phyloP scores from a whole-genome alignment of 1,140 invertebrate species.

The Mesaphorura yosii region DNA sequence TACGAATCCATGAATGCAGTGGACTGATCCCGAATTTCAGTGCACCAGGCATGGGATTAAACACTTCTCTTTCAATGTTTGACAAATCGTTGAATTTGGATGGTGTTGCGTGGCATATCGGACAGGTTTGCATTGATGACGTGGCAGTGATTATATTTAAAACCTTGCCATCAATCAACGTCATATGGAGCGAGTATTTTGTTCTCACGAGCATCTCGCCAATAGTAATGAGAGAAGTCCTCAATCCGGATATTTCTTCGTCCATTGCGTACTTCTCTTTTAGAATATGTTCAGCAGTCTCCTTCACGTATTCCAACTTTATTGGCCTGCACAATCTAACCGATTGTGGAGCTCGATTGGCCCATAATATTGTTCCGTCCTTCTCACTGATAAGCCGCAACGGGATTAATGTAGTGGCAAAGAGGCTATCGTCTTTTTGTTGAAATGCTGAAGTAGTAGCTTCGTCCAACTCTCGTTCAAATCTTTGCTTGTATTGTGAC shows the following conservation, averaged over 20 bases:
- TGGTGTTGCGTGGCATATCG: constrained; percentile 15
- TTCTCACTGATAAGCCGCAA: background rate
- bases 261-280: constrained; percentile 16
- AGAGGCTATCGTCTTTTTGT: background rate
- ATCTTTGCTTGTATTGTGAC: constrained; percentile 8
- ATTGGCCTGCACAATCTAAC: constrained; percentile 24
- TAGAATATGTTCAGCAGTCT: background rate
- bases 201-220: background rate
- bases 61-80: background rate
- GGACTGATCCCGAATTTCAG: constrained; percentile 9
- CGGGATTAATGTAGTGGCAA: constrained; percentile 12
- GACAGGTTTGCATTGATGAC: background rate
- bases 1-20: constrained; percentile 20
- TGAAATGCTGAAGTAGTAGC: background rate
- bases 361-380: background rate
- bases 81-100: background rate
- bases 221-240: background rate
- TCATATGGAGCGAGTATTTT: constrained; percentile 13
- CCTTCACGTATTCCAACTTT: constrained; percentile 24
- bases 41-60: background rate
- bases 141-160: constrained; percentile 6
- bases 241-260: constrained; percentile 2
- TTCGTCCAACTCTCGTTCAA: background rate
- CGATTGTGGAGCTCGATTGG: constrained; percentile 2
- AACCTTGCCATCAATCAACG: constrained; percentile 28